phyloP scores from a whole-genome alignment of 2,888 invertebrate species.

The Andrena praecox region DNA sequence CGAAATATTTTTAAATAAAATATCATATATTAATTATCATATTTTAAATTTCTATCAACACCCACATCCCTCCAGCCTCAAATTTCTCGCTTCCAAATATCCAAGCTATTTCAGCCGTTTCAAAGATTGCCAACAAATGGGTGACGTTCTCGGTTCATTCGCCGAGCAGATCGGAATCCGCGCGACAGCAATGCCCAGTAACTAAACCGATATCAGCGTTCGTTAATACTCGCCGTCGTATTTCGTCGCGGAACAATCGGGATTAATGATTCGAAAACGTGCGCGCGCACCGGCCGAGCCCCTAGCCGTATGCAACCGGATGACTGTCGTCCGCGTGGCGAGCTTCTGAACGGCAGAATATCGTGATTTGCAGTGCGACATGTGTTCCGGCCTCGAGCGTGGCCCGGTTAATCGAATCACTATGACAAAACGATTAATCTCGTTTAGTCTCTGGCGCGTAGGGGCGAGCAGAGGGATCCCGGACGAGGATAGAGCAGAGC shows the following conservation, averaged over 20 bases:
- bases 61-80: too few relatives aligned
- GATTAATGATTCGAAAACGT: constrained; percentile 66
- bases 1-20: too few relatives aligned
- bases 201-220: constrained; percentile 35
- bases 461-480: background rate
- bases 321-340: constrained; percentile 33
- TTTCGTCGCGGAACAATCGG: constrained; percentile 48
- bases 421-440: constrained; percentile 73
- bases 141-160: too few relatives aligned
- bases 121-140: background rate
- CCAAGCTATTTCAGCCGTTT: background rate
- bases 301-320: constrained; percentile 26
- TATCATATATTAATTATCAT: too few relatives aligned
- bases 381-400: constrained; percentile 56
- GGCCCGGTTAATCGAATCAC: constrained; percentile 69
- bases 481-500: background rate
- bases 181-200: constrained; percentile 22
- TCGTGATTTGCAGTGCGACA: constrained; percentile 70
- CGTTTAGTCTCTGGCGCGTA: constrained; percentile 52
- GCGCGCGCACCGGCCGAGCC: constrained; percentile 17
- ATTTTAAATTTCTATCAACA: too few relatives aligned
- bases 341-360: constrained; percentile 42
- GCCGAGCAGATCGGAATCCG: constrained; percentile 13
- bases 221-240: constrained; percentile 28
- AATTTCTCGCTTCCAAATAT: background rate